Evolutionary conservation across 2,113 vertebrate species (phyloP).

Genomic region (Mus spicilegus): DNA sequence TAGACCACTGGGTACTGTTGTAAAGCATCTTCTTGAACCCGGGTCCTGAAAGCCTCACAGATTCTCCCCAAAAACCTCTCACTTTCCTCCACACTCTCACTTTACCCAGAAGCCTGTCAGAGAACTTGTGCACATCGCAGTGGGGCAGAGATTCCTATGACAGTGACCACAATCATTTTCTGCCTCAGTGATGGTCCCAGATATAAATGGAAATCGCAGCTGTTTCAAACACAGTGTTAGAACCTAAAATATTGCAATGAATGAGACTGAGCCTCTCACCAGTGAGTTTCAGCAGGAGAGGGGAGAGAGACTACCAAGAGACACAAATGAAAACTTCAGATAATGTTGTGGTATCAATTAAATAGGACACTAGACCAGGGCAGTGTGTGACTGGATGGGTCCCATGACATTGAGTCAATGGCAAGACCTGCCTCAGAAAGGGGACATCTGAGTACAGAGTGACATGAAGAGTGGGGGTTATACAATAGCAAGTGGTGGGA

Average conservation of each 20-base stretch:
- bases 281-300: neutral
- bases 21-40: neutral
- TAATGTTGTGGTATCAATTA: neutral
- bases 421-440: neutral
- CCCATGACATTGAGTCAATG: neutral
- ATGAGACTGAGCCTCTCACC: neutral
- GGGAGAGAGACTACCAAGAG: neutral
- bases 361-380: neutral
- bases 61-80: neutral
- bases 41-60: neutral
- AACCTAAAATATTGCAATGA: neutral
- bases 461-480: neutral
- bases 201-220: neutral
- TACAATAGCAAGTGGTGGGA: too few relatives aligned
- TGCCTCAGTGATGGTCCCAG: neutral
- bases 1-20: neutral
- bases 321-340: neutral
- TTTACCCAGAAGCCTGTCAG: neutral
- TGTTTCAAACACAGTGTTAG: neutral
- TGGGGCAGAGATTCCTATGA: accelerated
- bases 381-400: neutral
- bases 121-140: neutral
- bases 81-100: neutral
- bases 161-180: neutral
- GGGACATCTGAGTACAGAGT: neutral